phyloP scores from a whole-genome alignment of 2,113 vertebrate species.

The Naja naja region DNA sequence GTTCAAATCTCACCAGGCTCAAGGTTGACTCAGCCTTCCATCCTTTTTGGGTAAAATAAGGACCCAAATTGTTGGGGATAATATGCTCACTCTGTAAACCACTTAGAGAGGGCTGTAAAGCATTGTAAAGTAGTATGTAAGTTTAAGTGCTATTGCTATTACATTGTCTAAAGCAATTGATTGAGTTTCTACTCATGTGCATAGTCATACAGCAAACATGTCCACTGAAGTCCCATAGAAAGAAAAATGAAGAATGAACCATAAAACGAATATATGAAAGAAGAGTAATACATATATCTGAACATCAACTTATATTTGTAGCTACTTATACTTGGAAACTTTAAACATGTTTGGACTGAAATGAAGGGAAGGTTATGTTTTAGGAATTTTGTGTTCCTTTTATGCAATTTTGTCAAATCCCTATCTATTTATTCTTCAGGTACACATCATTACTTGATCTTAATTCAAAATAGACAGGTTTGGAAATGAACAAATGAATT shows the following conservation, averaged over 20 bases:
- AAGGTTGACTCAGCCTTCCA: no score
- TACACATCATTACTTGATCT: conserved; percentile 24
- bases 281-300: background rate
- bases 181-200: background rate
- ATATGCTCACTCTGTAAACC: no score
- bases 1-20: no score
- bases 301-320: conserved; percentile 38
- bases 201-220: background rate
- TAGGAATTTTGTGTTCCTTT: conserved; percentile 5
- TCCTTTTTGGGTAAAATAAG: no score
- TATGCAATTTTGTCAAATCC: background rate
- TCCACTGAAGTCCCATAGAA: background rate
- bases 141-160: no score
- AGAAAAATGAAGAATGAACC: background rate
- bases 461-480: conserved; percentile 16
- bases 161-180: background rate
- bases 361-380: background rate
- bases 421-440: conserved; percentile 27
- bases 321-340: background rate
- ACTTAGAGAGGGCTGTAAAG: no score
- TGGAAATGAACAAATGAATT: conserved; percentile 15
- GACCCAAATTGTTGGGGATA: no score
- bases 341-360: background rate
- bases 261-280: background rate
- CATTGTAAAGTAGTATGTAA: no score